Percentiles rank a stretch among this genome's conserved stretches.
Conservation (phyloP, 2,113 vertebrate species). For the Sceloporus tristichus region DNA sequence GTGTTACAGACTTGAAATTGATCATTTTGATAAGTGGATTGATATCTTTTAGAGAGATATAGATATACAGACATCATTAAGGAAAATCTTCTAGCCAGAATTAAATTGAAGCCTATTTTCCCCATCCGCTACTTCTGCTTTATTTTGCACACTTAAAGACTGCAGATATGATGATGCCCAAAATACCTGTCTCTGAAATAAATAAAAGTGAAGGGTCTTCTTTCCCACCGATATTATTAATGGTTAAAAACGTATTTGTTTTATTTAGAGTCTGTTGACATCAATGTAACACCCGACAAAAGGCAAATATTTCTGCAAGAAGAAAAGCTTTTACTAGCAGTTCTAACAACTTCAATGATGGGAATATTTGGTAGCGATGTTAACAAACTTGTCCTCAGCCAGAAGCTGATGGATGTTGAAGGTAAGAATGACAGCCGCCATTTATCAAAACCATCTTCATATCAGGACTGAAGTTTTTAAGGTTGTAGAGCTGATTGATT, state of each 20-base stretch:
- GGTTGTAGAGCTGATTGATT: background rate
- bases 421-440: constrained; percentile 75
- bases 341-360: constrained; percentile 90
- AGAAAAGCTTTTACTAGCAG: constrained; percentile 91
- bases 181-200: background rate
- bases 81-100: background rate
- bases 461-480: background rate
- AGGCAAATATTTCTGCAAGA: constrained; percentile 96
- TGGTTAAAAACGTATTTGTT: background rate
- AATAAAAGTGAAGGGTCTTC: no score
- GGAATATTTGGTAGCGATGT: constrained; percentile 87
- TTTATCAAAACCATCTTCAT: background rate
- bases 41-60: background rate
- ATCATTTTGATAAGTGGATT: background rate
- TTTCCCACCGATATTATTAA: background rate
- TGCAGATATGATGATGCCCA: background rate
- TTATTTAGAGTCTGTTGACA: constrained; percentile 90
- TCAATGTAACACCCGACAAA: constrained; percentile 98
- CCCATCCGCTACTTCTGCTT: background rate
- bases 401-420: constrained; percentile 69
- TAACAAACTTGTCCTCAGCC: constrained; percentile 87
- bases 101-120: background rate
- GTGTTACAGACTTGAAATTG: background rate
- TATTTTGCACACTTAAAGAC: background rate
- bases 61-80: background rate